phyloP scores from a whole-genome alignment of 2,888 invertebrate genomes.

The Harpagoxenus sublaevis region DNA sequence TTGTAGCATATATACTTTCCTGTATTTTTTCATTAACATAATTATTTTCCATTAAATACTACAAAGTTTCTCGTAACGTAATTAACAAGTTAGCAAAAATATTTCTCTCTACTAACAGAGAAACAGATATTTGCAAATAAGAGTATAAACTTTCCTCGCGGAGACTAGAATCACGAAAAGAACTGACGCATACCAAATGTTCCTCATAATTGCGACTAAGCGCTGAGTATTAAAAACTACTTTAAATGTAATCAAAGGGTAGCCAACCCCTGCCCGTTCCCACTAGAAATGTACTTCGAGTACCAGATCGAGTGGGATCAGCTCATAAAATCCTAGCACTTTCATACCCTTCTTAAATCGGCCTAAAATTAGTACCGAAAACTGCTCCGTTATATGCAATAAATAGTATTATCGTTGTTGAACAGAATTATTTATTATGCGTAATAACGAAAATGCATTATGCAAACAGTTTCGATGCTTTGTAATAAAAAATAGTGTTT shows the following conservation, averaged over 20 bases:
- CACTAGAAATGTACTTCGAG: constrained; percentile 81
- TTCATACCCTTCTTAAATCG: constrained; percentile 69
- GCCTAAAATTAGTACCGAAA: constrained; percentile 53
- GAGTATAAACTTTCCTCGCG: background rate
- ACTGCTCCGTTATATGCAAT: background rate
- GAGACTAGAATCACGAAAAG: background rate
- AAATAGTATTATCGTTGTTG: background rate
- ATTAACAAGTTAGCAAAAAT: background rate
- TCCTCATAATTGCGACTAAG: background rate
- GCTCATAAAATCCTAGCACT: constrained; percentile 68
- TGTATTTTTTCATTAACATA: background rate
- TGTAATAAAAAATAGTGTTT: background rate
- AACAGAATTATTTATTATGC: background rate
- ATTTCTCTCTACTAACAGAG: background rate
- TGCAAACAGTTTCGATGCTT: background rate
- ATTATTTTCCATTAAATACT: background rate
- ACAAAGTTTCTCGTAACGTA: background rate
- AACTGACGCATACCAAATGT: background rate
- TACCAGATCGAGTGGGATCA: constrained; percentile 77
- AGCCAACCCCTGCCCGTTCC: constrained; percentile 80
- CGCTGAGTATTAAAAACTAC: constrained; percentile 81
- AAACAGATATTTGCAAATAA: background rate
- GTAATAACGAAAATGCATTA: background rate
- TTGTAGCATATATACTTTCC: background rate
- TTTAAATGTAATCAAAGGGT: constrained; percentile 85